phyloP scores from a whole-genome alignment of 2,888 invertebrate species.

The Dolichomitus sp. region DNA sequence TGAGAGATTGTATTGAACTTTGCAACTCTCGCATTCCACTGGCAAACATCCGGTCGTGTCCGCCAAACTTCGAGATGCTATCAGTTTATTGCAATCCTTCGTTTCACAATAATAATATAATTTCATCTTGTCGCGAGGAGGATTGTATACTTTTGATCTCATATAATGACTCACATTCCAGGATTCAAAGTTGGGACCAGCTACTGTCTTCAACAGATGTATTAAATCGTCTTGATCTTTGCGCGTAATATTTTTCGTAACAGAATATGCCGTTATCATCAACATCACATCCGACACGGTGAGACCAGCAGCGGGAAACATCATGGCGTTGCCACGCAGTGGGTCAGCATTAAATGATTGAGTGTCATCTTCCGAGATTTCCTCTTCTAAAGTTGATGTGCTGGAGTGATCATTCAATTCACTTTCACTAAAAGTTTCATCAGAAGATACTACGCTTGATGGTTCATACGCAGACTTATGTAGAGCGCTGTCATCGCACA shows the following conservation, averaged over 20 bases:
- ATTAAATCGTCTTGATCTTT: slow-evolving; percentile 34
- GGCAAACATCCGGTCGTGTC: neutral
- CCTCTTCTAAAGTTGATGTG: neutral
- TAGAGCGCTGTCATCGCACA: neutral
- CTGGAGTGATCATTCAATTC: neutral
- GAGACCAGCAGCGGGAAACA: slow-evolving; percentile 23
- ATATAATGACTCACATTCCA: slow-evolving; percentile 36
- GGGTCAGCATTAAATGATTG: slow-evolving; percentile 9
- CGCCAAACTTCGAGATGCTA: slow-evolving; percentile 23
- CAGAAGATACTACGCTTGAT: neutral
- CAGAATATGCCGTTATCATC: neutral
- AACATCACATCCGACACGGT: slow-evolving; percentile 38
- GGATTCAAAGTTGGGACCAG: slow-evolving; percentile 49
- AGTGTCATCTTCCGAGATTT: neutral
- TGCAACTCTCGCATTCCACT: slow-evolving; percentile 16
- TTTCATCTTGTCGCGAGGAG: slow-evolving; percentile 36
- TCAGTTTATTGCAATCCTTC: slow-evolving; percentile 27
- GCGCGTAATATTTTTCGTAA: slow-evolving; percentile 32
- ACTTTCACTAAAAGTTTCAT: neutral
- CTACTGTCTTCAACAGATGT: slow-evolving; percentile 30
- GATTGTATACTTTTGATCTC: slow-evolving; percentile 24
- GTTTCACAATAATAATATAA: slow-evolving; percentile 48
- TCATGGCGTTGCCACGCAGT: slow-evolving; percentile 28
- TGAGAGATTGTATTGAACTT: slow-evolving; percentile 9
- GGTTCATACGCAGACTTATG: neutral